Base-by-base conservation (phyloP, 1,140 invertebrate genomes). In the Conus betulinus region DNA sequence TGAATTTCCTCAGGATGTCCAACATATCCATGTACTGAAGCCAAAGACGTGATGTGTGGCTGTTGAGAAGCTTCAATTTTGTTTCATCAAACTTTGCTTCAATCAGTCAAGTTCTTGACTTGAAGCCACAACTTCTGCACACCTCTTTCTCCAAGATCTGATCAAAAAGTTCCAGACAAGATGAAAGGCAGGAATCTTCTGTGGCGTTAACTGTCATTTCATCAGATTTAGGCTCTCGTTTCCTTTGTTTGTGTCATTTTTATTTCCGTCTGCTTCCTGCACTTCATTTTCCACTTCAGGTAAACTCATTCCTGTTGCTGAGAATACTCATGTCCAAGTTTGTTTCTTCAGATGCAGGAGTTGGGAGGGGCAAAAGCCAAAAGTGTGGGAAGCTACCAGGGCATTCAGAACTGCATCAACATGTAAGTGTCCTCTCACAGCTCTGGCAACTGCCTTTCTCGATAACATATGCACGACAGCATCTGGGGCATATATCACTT, bases 11-110 rank as follows among this genome's bases (percentile, higher is more conserved):
- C 39, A 39, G 39, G 39, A 95, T 51, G 71, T 87, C 87, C 20
- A 93, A 51, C 89, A 90, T 90, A 15, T 89, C 78, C 76, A 91
- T 85, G 55, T 90, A 91, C 81, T 91, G 87, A 11, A 91, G 76
- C 88, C 90, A 91, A 39, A 39, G 39, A 39, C 39, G 39, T 39
- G 39, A 39, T 39, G 39, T 39, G 39, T 3, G 39, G 39, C 39
- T 39, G 39, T 3, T 39, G 39, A 39, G 39, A 39, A 39, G 39
- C 39, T 39, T 39, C 20, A 91, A 67, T 23, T 84, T 11, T 57
- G n/a, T 39, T 10, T 60, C 74, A 8, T 25, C 15, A 52, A 13
- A 15, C 60, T 85, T 8, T 63, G 25, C 39, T 13, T n/a, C 17
- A 63, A 20, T 55, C 13, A 20, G 10, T 78, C 15, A 11, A 23